Conservation (phyloP, 2,888 invertebrate species). For the Apotomis betuletana region DNA sequence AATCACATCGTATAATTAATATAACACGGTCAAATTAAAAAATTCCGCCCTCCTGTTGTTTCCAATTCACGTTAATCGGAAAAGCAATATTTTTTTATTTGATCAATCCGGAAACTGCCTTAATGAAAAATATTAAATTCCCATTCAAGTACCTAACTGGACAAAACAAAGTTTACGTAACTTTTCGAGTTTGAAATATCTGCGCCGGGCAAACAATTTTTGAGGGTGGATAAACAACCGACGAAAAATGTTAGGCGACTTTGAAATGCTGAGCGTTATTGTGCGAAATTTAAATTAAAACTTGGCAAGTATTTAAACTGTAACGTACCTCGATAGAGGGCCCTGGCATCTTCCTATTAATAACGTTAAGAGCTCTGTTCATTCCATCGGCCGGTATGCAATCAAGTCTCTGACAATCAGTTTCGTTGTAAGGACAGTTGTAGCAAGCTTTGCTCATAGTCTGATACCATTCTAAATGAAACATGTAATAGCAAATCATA, state of each 20-base stretch:
- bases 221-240: constrained; percentile 30
- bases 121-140: constrained; percentile 33
- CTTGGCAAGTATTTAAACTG: constrained; percentile 24
- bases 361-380: constrained; percentile 88
- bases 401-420: constrained; percentile 90
- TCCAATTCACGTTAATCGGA: constrained; percentile 7
- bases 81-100: constrained; percentile 37
- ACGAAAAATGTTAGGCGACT: constrained; percentile 27
- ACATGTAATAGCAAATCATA: constrained; percentile 88
- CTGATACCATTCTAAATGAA: constrained; percentile 91
- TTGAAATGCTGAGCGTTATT: constrained; percentile 27
- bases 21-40: constrained; percentile 13
- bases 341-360: constrained; percentile 95
- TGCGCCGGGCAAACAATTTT: constrained; percentile 35
- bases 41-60: constrained; percentile 3
- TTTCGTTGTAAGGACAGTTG: constrained; percentile 88
- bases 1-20: constrained; percentile 9
- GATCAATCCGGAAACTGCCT: constrained; percentile 31
- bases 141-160: constrained; percentile 33
- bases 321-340: constrained; percentile 89
- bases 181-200: constrained; percentile 35
- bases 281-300: constrained; percentile 36
- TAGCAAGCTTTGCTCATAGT: constrained; percentile 95
- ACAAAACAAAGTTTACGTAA: constrained; percentile 33
- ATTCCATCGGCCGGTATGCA: constrained; percentile 94